Base-by-base conservation (phyloP, 1,140 invertebrate species). In the Drosophila sp. region DNA sequence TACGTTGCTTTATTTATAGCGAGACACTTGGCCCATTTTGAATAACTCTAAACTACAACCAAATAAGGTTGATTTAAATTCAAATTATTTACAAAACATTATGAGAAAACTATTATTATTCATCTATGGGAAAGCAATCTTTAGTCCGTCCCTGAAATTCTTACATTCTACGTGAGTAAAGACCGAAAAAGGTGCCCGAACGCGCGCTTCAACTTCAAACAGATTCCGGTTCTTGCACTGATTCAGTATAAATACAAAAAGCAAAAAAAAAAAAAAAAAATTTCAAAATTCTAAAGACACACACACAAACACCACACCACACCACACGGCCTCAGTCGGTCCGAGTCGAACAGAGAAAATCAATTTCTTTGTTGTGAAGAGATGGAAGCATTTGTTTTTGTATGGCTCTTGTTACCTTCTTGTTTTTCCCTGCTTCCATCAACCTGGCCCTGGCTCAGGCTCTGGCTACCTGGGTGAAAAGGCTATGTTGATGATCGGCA, bases 211-310 rank as follows among this genome's bases (percentile, higher is more conserved):
- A 83, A 87, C 83, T 83, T 87, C 84, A 87, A 87, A 87, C 76
- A 70, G 68, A 87, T 84, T 89, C 83, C 80, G 83, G 80, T 89
- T 89, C 82, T 55, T 86, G 72, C 70, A 86, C 83, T 80, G 83
- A 86, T 87, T 86, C 83, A 86, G 68, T 67, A 78, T 71, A 75
- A 78, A 67, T 71, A 75, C 67, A 67, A n/a, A 17, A 44, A 44
- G 32, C 8, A 47, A 17, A 47, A 47, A 47, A 23, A 2, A 57
- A 72, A 72, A 76, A 76, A 63, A 68, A 56, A 65, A 47, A 50
- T 10, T 25, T 27, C 7, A 27, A 50, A 50, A 50, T 50, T 50
- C 44, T 50, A 50, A 50, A 50, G 8, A 50, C 44, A 6, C 41
- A 50, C 44, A 27, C 23, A 50, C 44, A 27, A 7, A 38, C 35